phyloP scores from a whole-genome alignment of 1,140 invertebrate species.

The Drosophila kepulauana region DNA sequence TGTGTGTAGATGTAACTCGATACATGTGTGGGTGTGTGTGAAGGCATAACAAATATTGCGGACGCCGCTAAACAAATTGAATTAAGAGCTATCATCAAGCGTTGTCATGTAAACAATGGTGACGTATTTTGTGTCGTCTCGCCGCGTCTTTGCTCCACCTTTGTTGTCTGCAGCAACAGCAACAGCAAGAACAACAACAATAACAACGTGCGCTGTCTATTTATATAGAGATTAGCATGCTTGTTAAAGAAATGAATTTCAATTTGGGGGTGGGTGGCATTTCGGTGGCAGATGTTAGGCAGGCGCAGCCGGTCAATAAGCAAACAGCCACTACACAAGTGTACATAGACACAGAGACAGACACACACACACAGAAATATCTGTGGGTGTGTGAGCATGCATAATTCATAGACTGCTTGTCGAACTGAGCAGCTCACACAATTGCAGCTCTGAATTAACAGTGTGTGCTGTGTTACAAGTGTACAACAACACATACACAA shows the following conservation, averaged over 20 bases:
- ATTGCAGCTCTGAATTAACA: constrained; percentile 11
- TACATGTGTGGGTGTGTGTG: not conserved
- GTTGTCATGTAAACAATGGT: constrained; percentile 37
- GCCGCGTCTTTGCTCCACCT: not conserved
- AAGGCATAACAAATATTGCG: constrained; percentile 20
- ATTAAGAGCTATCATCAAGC: constrained; percentile 24
- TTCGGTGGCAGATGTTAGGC: constrained; percentile 7
- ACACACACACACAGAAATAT: not conserved
- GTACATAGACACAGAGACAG: not conserved
- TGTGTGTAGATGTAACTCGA: not conserved
- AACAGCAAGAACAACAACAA: constrained; percentile 12
- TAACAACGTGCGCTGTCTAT: constrained; percentile 32
- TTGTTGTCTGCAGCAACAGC: constrained; percentile 25
- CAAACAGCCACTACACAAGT: not conserved
- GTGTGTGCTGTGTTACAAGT: constrained; percentile 4
- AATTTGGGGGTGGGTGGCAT: not conserved
- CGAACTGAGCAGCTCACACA: constrained; percentile 19
- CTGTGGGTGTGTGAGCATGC: constrained; percentile 18
- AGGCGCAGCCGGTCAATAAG: constrained; percentile 2
- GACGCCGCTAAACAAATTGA: constrained; percentile 37
- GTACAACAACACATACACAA: constrained; percentile 6
- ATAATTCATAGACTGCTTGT: constrained; percentile 31
- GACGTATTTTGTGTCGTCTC: not conserved
- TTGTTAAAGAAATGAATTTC: constrained; percentile 43
- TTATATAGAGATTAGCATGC: constrained; percentile 61